These are phyloP conservation scores for Beris chalybata DNA, from an alignment of 2,888 invertebrate genomes.

Conservation along the genomic window DNA sequence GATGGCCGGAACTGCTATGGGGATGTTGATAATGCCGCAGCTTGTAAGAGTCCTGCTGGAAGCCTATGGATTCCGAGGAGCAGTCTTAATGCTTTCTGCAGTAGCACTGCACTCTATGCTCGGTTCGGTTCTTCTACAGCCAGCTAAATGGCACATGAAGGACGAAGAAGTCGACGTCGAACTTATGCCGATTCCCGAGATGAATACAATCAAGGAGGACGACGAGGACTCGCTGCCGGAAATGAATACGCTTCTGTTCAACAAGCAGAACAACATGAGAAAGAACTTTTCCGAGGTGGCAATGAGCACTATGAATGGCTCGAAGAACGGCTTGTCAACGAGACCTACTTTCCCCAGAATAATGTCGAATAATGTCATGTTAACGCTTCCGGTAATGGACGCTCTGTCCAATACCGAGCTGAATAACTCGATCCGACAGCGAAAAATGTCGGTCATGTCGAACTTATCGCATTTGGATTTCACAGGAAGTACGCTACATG, in stretches of 20 bases:
- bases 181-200: conserved; percentile 57
- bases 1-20: conserved; percentile 78
- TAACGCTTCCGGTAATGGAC: conserved; percentile 42
- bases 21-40: conserved; percentile 79
- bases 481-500: conserved; percentile 71
- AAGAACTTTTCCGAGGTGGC: conserved; percentile 56
- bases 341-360: conserved; percentile 56
- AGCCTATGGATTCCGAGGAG: conserved; percentile 67
- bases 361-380: conserved; percentile 53
- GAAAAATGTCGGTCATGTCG: conserved; percentile 70
- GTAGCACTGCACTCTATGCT: conserved; percentile 69
- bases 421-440: conserved; percentile 59
- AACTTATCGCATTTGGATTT: conserved; percentile 75
- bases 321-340: conserved; percentile 50
- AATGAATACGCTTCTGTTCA: conserved; percentile 53
- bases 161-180: conserved; percentile 55
- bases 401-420: conserved; percentile 57
- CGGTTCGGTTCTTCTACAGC: conserved; percentile 69
- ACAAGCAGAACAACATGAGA: conserved; percentile 52
- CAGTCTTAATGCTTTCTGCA: conserved; percentile 69
- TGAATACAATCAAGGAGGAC: conserved; percentile 71
- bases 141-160: conserved; percentile 70
- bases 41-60: conserved; percentile 67
- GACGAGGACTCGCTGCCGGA: conserved; percentile 59
- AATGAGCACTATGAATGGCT: conserved; percentile 50